phyloP scores from a whole-genome alignment of 1,140 invertebrate species.

The Drosophila nigromelanica region DNA sequence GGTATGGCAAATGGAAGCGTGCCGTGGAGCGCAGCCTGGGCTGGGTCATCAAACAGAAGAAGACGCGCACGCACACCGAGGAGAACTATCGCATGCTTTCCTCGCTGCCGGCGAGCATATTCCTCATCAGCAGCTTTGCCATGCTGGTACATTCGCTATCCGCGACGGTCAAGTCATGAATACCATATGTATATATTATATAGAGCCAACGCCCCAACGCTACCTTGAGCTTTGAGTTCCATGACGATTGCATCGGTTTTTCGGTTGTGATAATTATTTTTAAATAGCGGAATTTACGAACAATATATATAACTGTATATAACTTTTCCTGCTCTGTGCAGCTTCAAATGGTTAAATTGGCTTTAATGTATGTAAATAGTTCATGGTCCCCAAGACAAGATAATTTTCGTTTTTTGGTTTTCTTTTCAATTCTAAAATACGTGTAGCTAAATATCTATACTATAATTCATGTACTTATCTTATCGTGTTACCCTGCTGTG shows the following conservation, averaged over 20 bases:
- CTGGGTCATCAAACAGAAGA: constrained; percentile 91
- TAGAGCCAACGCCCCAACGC: background rate
- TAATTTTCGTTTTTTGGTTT: background rate
- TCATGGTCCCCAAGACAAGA: background rate
- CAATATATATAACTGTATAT: background rate
- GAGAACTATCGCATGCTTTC: constrained; percentile 89
- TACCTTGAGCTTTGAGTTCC: background rate
- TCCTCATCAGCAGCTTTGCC: constrained; percentile 86
- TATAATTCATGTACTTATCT: constrained; percentile 44
- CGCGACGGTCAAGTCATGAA: constrained; percentile 35
- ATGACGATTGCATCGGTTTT: background rate
- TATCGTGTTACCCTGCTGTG: constrained; percentile 26
- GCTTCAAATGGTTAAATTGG: constrained; percentile 32
- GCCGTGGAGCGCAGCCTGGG: constrained; percentile 94
- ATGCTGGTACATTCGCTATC: constrained; percentile 84
- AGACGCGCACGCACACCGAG: constrained; percentile 89
- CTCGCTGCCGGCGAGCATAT: constrained; percentile 88
- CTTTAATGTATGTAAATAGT: constrained; percentile 61
- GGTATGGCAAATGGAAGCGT: constrained; percentile 96
- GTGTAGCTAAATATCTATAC: constrained; percentile 18
- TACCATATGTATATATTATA: background rate
- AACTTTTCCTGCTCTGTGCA: background rate
- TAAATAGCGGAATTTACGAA: background rate
- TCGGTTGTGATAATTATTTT: constrained; percentile 35
- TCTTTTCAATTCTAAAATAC: background rate